A percentile compares a stretch with the other conserved stretches of the same genome.
phyloP scores from a whole-genome alignment of 1,140 invertebrate species.

The Manduca sexta region DNA sequence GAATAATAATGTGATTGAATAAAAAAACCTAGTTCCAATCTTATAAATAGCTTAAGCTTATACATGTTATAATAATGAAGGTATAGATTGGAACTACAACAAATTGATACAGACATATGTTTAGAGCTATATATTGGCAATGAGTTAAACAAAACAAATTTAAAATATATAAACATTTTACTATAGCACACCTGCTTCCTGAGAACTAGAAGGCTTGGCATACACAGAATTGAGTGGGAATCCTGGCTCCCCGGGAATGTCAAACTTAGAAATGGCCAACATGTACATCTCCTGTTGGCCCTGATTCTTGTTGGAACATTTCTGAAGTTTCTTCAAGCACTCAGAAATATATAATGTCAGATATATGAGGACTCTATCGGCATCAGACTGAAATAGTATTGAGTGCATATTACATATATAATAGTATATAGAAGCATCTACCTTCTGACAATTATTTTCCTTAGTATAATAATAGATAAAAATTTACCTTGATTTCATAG shows the following conservation, averaged over 20 bases:
- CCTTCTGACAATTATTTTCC: neutral
- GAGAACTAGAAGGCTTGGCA: slow-evolving; percentile 84
- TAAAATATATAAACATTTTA: neutral
- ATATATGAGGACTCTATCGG: slow-evolving; percentile 97
- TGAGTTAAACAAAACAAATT: too few species aligned
- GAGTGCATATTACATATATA: too few species aligned
- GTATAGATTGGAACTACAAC: too few species aligned
- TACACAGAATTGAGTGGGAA: slow-evolving; percentile 99
- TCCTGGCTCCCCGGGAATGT: slow-evolving; percentile 95
- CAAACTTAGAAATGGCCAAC: slow-evolving; percentile 95
- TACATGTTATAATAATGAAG: too few species aligned
- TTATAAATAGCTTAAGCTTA: too few species aligned
- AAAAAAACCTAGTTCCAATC: too few species aligned
- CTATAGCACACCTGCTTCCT: slow-evolving; percentile 81
- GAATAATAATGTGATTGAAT: too few species aligned
- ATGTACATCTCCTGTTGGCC: slow-evolving; percentile 97
- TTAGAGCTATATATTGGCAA: too few species aligned
- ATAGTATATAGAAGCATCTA: too few species aligned
- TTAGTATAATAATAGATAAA: slow-evolving; percentile 1
- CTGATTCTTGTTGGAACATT: slow-evolving; percentile 91
- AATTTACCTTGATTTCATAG: slow-evolving; percentile 94
- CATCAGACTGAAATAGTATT: slow-evolving; percentile 83
- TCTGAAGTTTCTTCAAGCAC: slow-evolving; percentile 95
- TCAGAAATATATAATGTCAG: slow-evolving; percentile 99
- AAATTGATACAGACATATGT: too few species aligned